Evolutionary conservation across 92 coral and sea anemone genomes (phyloP).

Genomic region (Bergia sp.): DNA sequence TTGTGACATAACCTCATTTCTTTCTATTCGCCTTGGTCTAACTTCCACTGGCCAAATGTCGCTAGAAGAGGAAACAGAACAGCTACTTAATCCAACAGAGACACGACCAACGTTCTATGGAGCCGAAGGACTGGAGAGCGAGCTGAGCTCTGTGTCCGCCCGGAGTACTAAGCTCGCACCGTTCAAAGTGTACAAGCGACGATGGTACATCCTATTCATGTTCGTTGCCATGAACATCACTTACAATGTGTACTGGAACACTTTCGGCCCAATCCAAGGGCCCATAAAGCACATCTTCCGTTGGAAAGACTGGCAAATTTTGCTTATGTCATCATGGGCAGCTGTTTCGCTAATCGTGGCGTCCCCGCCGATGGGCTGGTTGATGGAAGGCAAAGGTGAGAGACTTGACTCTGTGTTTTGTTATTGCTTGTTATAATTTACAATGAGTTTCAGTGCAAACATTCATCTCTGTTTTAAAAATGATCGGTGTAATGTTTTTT

Average conservation of each 20-base stretch:
- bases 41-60: not conserved
- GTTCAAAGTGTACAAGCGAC: constrained; percentile 47
- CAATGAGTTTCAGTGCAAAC: not conserved
- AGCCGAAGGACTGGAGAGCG: not conserved
- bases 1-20: too few relatives aligned
- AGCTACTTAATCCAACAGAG: not conserved
- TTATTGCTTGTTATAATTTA: not conserved
- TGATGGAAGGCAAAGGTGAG: constrained; percentile 29
- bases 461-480: not conserved
- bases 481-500: too few relatives aligned
- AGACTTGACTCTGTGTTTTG: not conserved
- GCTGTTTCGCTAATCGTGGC: constrained; percentile 1
- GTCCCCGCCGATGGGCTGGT: constrained; percentile 22
- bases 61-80: not conserved
- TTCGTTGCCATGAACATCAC: constrained; percentile 31
- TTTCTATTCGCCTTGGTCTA: too few relatives aligned
- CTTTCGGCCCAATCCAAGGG: constrained; percentile 64
- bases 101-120: not conserved
- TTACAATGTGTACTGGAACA: constrained; percentile 55
- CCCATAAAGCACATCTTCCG: constrained; percentile 50
- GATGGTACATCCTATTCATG: constrained; percentile 61
- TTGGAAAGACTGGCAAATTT: constrained; percentile 46
- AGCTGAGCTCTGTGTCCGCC: not conserved
- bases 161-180: not conserved
- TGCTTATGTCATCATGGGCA: constrained; percentile 20